A percentile compares a stretch with the other conserved stretches of the same genome.
Conservation (phyloP, 2,113 vertebrate species). For the Elephas maximus region DNA sequence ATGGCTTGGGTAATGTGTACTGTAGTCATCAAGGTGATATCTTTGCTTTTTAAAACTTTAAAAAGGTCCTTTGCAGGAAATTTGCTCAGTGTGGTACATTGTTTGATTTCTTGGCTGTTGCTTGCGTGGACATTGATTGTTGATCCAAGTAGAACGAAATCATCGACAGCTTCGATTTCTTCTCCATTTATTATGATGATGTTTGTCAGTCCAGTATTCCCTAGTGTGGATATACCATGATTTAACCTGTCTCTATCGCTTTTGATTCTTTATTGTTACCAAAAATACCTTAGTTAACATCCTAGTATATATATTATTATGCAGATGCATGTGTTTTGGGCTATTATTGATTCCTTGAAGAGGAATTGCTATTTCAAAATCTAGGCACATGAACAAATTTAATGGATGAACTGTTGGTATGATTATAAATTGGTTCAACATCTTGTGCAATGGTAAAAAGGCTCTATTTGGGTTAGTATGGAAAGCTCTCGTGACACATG, state of each 20-base stretch:
- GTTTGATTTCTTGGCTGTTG: background rate
- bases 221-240: background rate
- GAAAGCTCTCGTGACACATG: background rate
- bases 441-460: background rate
- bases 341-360: background rate
- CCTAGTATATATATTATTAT: background rate
- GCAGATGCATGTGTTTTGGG: background rate
- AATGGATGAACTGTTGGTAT: background rate
- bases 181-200: background rate
- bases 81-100: background rate
- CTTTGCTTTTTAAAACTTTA: background rate
- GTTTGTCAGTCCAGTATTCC: background rate
- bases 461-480: background rate
- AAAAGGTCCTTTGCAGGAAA: background rate
- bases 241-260: background rate
- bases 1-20: background rate
- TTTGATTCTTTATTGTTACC: background rate
- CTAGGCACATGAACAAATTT: background rate
- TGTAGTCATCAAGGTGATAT: background rate
- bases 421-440: background rate
- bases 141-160: background rate
- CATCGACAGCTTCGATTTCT: background rate
- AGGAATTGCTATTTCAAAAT: background rate
- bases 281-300: background rate
- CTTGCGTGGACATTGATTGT: background rate